A percentile compares a stretch with the other conserved stretches of the same genome.
Evolutionary conservation across 35 echinoderm and acorn worm genomes (phyloP).

Genomic region (Ptychodera flava): DNA sequence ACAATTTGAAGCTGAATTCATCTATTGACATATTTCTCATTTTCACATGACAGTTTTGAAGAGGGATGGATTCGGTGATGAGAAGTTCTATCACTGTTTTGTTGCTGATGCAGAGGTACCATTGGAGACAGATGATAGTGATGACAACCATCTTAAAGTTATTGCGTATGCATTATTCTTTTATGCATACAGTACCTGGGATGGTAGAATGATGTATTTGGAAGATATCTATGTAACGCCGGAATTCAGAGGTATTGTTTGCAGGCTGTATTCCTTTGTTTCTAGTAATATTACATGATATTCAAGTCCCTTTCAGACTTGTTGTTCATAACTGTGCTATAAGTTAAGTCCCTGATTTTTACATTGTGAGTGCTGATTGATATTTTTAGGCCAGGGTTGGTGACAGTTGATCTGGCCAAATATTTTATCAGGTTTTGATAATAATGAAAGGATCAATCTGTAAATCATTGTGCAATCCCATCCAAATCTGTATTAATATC

Average conservation of each 20-base stretch:
- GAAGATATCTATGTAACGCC: slow-evolving; percentile 65
- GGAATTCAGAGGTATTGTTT: slow-evolving; percentile 46
- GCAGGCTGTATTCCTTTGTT: background rate
- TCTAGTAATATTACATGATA: no score
- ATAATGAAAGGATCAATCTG: no score
- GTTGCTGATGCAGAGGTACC: slow-evolving; percentile 1
- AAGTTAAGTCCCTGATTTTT: no score
- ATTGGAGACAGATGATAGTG: background rate
- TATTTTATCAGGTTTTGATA: no score
- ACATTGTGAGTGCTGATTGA: no score
- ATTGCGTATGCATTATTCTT: slow-evolving; percentile 42
- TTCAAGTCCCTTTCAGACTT: no score
- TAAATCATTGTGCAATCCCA: no score
- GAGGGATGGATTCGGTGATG: slow-evolving; percentile 12
- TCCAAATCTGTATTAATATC: no score
- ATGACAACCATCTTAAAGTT: background rate
- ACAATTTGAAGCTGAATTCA: no score
- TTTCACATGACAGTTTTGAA: slow-evolving; percentile 4
- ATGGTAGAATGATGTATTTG: slow-evolving; percentile 51
- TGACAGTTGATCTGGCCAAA: no score
- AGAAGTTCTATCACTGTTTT: slow-evolving; percentile 12
- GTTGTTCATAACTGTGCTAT: no score
- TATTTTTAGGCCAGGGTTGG: no score
- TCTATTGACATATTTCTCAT: background rate
- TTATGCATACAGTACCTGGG: slow-evolving; percentile 54